Conservation (phyloP, 2,113 vertebrate species). For the Tyto alba region DNA sequence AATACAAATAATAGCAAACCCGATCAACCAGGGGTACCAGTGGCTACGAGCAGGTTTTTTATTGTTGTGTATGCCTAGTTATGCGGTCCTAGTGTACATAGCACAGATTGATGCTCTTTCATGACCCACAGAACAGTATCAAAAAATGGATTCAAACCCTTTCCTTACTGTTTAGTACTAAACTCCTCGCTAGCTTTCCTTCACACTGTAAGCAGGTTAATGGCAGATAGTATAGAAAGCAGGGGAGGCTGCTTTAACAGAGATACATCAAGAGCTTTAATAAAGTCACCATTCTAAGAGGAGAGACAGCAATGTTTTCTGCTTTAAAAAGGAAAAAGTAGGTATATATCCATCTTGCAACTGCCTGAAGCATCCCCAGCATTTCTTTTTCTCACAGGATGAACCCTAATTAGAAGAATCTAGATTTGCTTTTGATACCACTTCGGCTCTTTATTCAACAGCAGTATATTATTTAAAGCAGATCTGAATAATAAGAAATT, state of each 20-base stretch:
- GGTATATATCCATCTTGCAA: neutral
- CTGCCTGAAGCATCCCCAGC: neutral
- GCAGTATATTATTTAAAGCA: neutral
- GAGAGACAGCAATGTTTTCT: neutral
- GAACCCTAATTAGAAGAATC: neutral
- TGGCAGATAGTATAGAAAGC: neutral
- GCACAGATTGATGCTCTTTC: neutral
- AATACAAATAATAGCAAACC: neutral
- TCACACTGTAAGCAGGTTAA: neutral
- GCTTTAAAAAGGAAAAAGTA: neutral
- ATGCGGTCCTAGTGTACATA: neutral
- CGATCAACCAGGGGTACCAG: accelerated
- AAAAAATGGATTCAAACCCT: neutral
- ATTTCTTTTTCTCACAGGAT: neutral
- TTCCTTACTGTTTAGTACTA: neutral
- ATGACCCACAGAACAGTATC: neutral
- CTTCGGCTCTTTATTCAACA: neutral
- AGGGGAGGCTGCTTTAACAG: neutral
- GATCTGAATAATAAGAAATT: neutral
- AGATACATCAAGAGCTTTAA: neutral
- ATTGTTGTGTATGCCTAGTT: neutral
- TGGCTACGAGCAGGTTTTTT: neutral
- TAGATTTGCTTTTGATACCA: neutral
- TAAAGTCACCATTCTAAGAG: neutral
- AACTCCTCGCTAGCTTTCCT: neutral